Conservation (phyloP, 2,888 invertebrate genomes). For the Vanessa cardui region DNA sequence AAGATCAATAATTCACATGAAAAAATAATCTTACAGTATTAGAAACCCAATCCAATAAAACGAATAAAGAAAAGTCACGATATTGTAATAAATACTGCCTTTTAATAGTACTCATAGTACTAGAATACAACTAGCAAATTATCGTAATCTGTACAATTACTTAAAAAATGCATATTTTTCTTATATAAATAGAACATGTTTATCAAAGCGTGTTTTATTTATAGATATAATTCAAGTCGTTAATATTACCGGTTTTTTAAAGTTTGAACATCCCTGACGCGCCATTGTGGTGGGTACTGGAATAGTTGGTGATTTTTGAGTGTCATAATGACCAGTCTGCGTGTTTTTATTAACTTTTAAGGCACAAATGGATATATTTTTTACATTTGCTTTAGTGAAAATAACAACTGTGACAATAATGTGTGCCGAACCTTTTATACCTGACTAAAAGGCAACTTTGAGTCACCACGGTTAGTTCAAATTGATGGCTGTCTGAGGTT, state of each 20-base stretch:
- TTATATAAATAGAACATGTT: background rate
- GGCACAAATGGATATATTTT: conserved; percentile 74
- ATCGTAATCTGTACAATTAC: too few relatives aligned
- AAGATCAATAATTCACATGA: too few relatives aligned
- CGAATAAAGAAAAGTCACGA: background rate
- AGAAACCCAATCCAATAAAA: too few relatives aligned
- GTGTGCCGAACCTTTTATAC: conserved; percentile 78
- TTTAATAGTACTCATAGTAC: background rate
- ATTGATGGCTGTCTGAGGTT: conserved; percentile 77
- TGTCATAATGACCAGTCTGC: conserved; percentile 63
- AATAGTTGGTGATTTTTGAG: conserved; percentile 54
- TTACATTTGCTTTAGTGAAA: conserved; percentile 65
- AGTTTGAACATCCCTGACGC: conserved; percentile 58
- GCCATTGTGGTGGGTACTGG: conserved; percentile 66
- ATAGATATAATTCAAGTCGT: conserved; percentile 12
- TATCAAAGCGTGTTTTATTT: background rate
- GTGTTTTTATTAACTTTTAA: conserved; percentile 68
- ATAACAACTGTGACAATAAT: conserved; percentile 78
- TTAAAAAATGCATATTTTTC: too few relatives aligned
- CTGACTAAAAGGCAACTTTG: conserved; percentile 70
- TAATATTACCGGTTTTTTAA: conserved; percentile 50
- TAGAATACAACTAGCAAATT: too few relatives aligned
- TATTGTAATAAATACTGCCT: background rate
- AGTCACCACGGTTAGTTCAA: conserved; percentile 80
- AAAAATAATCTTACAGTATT: too few relatives aligned